phyloP scores from a whole-genome alignment of 2,113 vertebrate genomes.

The Scomber scombrus region DNA sequence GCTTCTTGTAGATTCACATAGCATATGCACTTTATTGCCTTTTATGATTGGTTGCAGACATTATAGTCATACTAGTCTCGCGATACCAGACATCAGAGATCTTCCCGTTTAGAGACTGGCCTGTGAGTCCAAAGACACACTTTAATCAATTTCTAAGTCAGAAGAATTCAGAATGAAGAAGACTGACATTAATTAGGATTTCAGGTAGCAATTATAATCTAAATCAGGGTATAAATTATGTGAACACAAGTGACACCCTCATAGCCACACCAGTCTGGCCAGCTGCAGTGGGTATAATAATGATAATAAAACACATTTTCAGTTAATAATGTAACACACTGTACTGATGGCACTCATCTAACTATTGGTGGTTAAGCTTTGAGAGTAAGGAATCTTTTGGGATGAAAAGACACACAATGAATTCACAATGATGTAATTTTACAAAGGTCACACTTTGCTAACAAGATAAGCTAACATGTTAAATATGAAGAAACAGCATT shows the following conservation, averaged over 20 bases:
- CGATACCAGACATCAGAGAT: no score
- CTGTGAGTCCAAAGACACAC: not conserved
- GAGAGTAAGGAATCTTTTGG: slow-evolving; percentile 14
- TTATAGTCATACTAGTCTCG: not conserved
- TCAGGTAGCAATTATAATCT: slow-evolving; percentile 2
- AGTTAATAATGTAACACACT: not conserved
- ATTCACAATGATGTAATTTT: slow-evolving; percentile 31
- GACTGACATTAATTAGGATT: slow-evolving; percentile 4
- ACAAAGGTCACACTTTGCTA: slow-evolving; percentile 40
- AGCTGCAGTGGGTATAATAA: not conserved
- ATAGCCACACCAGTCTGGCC: not conserved
- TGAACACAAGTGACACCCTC: not conserved
- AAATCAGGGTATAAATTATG: slow-evolving; percentile 13
- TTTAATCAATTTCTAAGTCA: not conserved
- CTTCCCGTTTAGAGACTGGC: no score
- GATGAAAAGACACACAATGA: slow-evolving; percentile 18
- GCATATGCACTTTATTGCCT: not conserved
- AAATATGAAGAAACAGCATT: slow-evolving; percentile 55
- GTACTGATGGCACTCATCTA: not conserved
- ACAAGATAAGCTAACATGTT: slow-evolving; percentile 47
- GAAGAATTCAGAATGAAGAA: not conserved
- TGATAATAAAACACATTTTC: no score
- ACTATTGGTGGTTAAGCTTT: not conserved
- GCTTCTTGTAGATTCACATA: slow-evolving; percentile 50
- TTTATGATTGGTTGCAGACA: not conserved